A percentile compares a stretch with the other conserved stretches of the same genome.
Conservation (phyloP, 2,113 vertebrate genomes). For the Siniperca chuatsi region DNA sequence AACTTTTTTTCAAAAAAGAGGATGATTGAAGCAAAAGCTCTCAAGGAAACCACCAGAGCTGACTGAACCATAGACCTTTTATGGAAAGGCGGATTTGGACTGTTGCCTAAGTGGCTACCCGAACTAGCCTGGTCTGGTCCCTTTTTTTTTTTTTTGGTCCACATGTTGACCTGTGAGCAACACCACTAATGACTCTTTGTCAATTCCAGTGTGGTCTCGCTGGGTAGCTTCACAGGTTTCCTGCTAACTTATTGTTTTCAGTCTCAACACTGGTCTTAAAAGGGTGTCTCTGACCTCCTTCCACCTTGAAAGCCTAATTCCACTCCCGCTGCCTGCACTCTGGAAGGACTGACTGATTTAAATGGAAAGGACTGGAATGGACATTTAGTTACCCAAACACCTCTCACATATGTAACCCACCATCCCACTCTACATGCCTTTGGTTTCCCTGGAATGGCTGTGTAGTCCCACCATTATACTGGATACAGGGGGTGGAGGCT, state of each 20-base stretch:
- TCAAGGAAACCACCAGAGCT: slow-evolving; percentile 66
- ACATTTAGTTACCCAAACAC: slow-evolving; percentile 65
- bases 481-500: slow-evolving; percentile 43
- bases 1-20: slow-evolving; percentile 66
- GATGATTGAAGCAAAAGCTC: slow-evolving; percentile 68
- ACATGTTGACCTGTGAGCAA: slow-evolving; percentile 69
- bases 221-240: slow-evolving; percentile 75
- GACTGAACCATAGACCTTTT: slow-evolving; percentile 67
- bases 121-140: slow-evolving; percentile 57
- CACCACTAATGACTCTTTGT: slow-evolving; percentile 79
- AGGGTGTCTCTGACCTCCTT: slow-evolving; percentile 59
- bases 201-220: slow-evolving; percentile 69
- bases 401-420: slow-evolving; percentile 32
- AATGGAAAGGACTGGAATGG: slow-evolving; percentile 71
- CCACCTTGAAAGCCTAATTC: slow-evolving; percentile 64
- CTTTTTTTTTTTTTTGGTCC: slow-evolving; percentile 67
- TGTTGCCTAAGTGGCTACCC: slow-evolving; percentile 58
- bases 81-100: slow-evolving; percentile 63
- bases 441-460: slow-evolving; percentile 48
- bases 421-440: slow-evolving; percentile 47
- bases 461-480: slow-evolving; percentile 45
- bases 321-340: slow-evolving; percentile 41
- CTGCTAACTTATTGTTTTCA: slow-evolving; percentile 86
- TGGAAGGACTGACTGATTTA: slow-evolving; percentile 69
- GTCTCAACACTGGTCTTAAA: slow-evolving; percentile 87